Conservation (phyloP, 2,888 invertebrate species). For the Amphipoea lucens region DNA sequence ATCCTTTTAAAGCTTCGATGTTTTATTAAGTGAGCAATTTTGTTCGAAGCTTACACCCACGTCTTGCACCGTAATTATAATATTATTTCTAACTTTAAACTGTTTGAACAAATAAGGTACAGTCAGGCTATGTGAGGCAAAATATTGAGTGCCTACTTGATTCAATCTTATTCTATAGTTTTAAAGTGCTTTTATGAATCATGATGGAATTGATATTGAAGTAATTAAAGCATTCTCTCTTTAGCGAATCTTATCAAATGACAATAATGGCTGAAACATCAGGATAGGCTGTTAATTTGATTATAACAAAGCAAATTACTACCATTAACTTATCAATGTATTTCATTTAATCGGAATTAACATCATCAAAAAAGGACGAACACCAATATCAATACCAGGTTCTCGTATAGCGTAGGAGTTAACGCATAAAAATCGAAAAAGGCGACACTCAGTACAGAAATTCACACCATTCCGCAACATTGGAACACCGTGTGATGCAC, state of each 20-base stretch:
- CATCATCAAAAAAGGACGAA: constrained; percentile 40
- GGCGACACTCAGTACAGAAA: constrained; percentile 46
- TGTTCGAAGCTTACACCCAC: constrained; percentile 42
- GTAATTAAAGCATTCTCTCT: background rate
- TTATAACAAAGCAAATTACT: background rate
- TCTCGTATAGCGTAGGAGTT: constrained; percentile 57
- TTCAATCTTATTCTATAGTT: background rate
- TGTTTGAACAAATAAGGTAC: constrained; percentile 9
- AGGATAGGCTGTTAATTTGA: background rate
- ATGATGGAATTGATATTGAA: background rate
- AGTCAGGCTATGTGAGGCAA: background rate
- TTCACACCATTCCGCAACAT: constrained; percentile 61
- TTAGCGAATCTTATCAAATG: background rate
- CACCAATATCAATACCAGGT: constrained; percentile 41
- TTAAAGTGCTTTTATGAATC: background rate
- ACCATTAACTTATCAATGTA: background rate
- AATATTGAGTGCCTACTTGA: background rate
- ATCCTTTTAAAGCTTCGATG: constrained; percentile 13
- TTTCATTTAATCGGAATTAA: constrained; percentile 24
- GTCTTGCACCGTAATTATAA: constrained; percentile 33
- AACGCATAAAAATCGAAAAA: constrained; percentile 61
- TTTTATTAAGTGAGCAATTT: constrained; percentile 39
- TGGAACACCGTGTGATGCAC: constrained; percentile 55
- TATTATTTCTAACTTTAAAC: constrained; percentile 22
- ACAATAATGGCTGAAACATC: background rate